Percentiles rank a stretch among this genome's conserved stretches.
These are phyloP conservation scores for Peromyscus maniculatus DNA, from an alignment of 2,113 vertebrate genomes.

Conservation along the genomic window DNA sequence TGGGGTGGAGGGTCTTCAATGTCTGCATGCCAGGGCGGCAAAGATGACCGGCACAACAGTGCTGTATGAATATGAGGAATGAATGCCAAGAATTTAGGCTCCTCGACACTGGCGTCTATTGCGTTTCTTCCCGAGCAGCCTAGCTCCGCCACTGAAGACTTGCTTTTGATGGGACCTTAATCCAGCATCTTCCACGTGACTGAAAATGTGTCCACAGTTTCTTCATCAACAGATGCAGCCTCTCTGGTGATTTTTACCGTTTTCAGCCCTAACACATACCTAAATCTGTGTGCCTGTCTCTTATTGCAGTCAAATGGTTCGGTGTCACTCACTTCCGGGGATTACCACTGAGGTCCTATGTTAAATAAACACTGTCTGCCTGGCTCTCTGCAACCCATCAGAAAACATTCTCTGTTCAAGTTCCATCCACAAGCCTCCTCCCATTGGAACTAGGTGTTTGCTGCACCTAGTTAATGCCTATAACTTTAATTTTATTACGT, in stretches of 20 bases:
- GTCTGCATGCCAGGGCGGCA: too few relatives aligned
- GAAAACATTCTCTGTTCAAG: not conserved
- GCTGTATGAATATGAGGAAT: not conserved
- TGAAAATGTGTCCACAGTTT: not conserved
- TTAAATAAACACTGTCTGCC: not conserved
- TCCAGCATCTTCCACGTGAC: not conserved
- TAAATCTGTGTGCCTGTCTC: not conserved
- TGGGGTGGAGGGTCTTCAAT: not conserved
- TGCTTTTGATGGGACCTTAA: not conserved
- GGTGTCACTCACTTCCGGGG: not conserved
- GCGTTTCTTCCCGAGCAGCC: not conserved
- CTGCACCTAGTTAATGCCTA: too few relatives aligned
- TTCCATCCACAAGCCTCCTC: not conserved
- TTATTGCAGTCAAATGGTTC: not conserved
- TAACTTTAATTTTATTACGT: not conserved
- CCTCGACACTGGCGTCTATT: not conserved
- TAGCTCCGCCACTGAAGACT: not conserved
- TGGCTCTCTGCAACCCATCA: not conserved
- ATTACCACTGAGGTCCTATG: not conserved
- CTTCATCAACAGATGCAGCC: not conserved
- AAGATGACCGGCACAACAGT: not conserved
- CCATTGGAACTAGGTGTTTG: not conserved
- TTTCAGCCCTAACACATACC: not conserved
- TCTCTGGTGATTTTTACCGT: not conserved
- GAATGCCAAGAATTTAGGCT: not conserved